These are phyloP conservation scores for Rhynchopsitta pachyrhyncha DNA, from an alignment of 2,113 vertebrate genomes.

Conservation along the genomic window DNA sequence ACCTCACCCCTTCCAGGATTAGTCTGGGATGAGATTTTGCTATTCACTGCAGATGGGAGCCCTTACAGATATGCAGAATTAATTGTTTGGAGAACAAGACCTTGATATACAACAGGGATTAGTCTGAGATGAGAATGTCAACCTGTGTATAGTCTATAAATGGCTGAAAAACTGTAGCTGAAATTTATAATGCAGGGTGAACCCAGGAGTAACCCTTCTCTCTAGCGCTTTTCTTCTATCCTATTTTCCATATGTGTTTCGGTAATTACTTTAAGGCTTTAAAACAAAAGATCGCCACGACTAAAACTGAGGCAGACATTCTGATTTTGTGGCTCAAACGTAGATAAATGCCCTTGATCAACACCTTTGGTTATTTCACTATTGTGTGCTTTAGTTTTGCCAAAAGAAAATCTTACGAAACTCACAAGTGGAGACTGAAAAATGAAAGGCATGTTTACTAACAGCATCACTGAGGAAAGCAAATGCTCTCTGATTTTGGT, in stretches of 20 bases:
- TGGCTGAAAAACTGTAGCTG: neutral
- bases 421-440: neutral
- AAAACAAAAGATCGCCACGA: neutral
- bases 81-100: neutral
- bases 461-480: neutral
- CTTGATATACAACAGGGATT: neutral
- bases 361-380: neutral
- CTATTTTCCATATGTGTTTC: neutral
- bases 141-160: neutral
- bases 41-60: neutral
- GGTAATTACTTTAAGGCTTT: neutral
- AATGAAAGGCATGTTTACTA: neutral
- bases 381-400: neutral
- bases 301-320: neutral
- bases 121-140: neutral
- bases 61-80: neutral
- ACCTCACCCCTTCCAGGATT: neutral
- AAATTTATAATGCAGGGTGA: neutral
- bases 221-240: neutral
- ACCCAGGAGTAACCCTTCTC: neutral
- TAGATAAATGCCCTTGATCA: neutral
- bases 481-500: rapidly evolving
- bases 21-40: neutral
- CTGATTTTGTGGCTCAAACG: neutral
- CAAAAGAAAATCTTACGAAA: neutral